phyloP scores from a whole-genome alignment of 2,888 invertebrate species.

The Smittia sp. region DNA sequence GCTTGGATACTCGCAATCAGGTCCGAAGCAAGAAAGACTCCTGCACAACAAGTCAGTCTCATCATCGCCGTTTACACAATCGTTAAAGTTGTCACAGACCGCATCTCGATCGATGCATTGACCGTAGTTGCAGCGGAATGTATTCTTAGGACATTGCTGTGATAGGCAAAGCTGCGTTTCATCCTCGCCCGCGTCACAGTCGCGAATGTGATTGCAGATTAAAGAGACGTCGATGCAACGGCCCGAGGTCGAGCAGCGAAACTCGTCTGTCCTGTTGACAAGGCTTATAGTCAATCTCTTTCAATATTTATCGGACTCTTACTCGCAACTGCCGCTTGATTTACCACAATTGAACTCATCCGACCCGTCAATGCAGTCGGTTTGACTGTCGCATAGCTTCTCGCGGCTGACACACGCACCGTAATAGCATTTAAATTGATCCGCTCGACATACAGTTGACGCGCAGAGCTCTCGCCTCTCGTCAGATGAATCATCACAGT shows the following conservation, averaged over 20 bases:
- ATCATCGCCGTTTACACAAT: slow-evolving; percentile 46
- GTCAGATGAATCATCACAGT: slow-evolving; percentile 46
- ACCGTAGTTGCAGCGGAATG: slow-evolving; percentile 45
- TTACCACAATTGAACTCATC: slow-evolving; percentile 47
- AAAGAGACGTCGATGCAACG: slow-evolving; percentile 44
- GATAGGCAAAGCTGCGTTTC: slow-evolving; percentile 45
- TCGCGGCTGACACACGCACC: slow-evolving; percentile 48
- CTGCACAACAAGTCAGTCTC: slow-evolving; percentile 44
- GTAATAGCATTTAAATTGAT: slow-evolving; percentile 48
- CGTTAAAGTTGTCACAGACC: slow-evolving; percentile 44
- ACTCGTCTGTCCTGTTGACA: slow-evolving; percentile 44
- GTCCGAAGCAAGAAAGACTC: slow-evolving; percentile 42
- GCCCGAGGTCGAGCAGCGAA: slow-evolving; percentile 44
- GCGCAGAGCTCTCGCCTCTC: slow-evolving; percentile 45
- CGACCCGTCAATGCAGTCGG: slow-evolving; percentile 47
- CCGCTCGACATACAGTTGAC: slow-evolving; percentile 44
- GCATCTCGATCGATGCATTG: slow-evolving; percentile 44
- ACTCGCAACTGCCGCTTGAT: slow-evolving; percentile 44
- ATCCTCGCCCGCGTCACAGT: slow-evolving; percentile 46
- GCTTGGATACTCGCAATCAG: slow-evolving; percentile 42
- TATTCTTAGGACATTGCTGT: slow-evolving; percentile 44
- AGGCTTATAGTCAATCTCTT: background rate
- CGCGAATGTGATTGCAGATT: slow-evolving; percentile 45
- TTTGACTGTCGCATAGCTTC: slow-evolving; percentile 47
- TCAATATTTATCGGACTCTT: slow-evolving; percentile 38